Evolutionary conservation across 2,113 vertebrate genomes (phyloP), one percentile per base, ranked within the genome.

Genomic region (Neodon shergylaensis): DNA sequence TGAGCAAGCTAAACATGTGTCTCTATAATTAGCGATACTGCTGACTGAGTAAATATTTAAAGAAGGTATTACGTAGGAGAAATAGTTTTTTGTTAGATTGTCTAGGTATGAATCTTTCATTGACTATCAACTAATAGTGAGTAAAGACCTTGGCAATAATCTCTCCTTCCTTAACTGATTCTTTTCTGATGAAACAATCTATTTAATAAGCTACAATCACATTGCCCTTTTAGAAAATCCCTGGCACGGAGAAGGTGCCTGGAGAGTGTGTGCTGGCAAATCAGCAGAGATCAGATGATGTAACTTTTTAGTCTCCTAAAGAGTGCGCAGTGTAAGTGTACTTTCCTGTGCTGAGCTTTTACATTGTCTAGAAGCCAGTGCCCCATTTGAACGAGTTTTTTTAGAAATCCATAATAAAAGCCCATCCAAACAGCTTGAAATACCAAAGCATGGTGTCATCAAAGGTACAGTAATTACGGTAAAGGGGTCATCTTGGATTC

Each of bases 401-500:
- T 54, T 88, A 49, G 92, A 87, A 91, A 87, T 81, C 28, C 0
- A 0, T 94, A 87, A 61, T 84, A 81, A 94, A 95, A 90, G 76
- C 92, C 76, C 88, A 94, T 85, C 78, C 52, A 17, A 90, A 90
- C 93, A 90, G 70, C 96, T 70, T 85, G 84, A 96, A 14, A 94
- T 66, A 85, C 81, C 77, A 78, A 58, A 96, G 58, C 74, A 72
- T 74, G 72, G 9, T 91, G 93, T 81, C 93, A 96, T 77, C 63
- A 74, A 96, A 96, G 92, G 84, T 94, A 63, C 44, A 84, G 89
- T 94, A 92, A 95, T 95, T 93, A 93, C 54, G 68, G 86, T 84
- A 95, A 92, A 93, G 66, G 24, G 93, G 70, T 94, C 77, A 54
- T 90, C 88, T 81, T 96, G 90, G 77, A 91, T 97, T 97, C 47